Conservation (phyloP, 1,140 invertebrate species). For the Parasteatoda tepidariorum region DNA sequence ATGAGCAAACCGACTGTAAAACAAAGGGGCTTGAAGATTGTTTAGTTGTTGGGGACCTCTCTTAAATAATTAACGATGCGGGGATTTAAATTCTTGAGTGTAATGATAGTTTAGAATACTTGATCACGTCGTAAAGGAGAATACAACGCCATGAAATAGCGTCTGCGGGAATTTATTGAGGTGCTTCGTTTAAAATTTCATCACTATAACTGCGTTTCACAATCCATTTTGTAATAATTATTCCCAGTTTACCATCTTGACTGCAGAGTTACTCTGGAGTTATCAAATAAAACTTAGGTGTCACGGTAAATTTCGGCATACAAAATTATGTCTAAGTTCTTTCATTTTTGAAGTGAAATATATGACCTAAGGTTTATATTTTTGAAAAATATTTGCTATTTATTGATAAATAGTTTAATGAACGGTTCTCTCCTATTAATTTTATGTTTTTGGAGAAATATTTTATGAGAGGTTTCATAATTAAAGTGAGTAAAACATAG, state of each 20-base stretch:
- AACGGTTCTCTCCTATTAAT: too few species aligned
- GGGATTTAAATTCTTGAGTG: slow-evolving; percentile 44
- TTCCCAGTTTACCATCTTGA: slow-evolving; percentile 37
- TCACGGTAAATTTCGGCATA: too few species aligned
- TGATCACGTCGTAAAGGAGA: slow-evolving; percentile 33
- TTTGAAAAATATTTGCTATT: too few species aligned
- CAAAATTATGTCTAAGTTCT: too few species aligned
- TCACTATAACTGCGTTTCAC: slow-evolving; percentile 3
- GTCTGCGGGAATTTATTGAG: slow-evolving; percentile 26
- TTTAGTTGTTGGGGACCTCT: slow-evolving; percentile 22
- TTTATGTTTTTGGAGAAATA: too few species aligned
- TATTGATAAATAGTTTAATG: too few species aligned
- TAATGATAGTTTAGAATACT: slow-evolving; percentile 43
- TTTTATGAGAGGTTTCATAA: too few species aligned
- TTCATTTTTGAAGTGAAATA: too few species aligned
- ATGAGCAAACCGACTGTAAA: slow-evolving; percentile 33
- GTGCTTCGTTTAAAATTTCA: slow-evolving; percentile 34
- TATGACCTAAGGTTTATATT: too few species aligned
- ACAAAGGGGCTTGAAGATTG: slow-evolving; percentile 30
- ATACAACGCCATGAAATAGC: not conserved
- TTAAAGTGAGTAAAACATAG: too few species aligned
- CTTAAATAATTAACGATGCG: slow-evolving; percentile 34
- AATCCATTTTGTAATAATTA: slow-evolving; percentile 37
- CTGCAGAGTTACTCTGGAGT: not conserved
- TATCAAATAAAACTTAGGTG: not conserved